Evolutionary conservation across 2,888 invertebrate genomes (phyloP).

Genomic region (Cerceris ruficornis): DNA sequence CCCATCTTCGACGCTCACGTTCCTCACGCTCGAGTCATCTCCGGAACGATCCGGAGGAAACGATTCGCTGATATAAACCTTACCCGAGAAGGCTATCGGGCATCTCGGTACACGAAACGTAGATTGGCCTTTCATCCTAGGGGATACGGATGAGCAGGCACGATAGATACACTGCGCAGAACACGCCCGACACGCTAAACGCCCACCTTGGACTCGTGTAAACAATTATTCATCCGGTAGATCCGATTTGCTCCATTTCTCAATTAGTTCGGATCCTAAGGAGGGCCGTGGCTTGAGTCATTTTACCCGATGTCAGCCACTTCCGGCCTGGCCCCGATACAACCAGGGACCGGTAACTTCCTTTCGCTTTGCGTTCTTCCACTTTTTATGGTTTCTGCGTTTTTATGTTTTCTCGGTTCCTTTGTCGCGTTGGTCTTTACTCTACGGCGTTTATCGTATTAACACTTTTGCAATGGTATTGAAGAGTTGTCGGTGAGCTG

Average conservation of each 20-base stretch:
- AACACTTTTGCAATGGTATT: no score
- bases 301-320: conserved; percentile 25
- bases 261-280: conserved; percentile 43
- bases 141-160: conserved; percentile 62
- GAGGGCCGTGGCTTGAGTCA: conserved; percentile 43
- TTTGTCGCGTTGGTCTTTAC: background rate
- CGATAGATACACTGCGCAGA: conserved; percentile 66
- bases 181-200: conserved; percentile 60
- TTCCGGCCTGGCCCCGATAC: conserved; percentile 42
- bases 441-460: no score
- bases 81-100: conserved; percentile 50
- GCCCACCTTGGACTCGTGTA: conserved; percentile 57
- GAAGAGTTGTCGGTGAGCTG: no score
- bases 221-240: conserved; percentile 66
- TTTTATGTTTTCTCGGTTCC: background rate
- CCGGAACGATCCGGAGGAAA: conserved; percentile 34
- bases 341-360: conserved; percentile 43
- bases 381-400: conserved; percentile 24
- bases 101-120: conserved; percentile 55
- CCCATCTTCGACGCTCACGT: conserved; percentile 13
- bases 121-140: conserved; percentile 46
- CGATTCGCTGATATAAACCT: conserved; percentile 25
- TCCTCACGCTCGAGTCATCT: conserved; percentile 38
- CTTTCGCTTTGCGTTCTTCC: conserved; percentile 26
- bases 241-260: conserved; percentile 59